These are phyloP conservation scores for Rhea americana DNA, from an alignment of 2,113 vertebrate genomes.

Conservation along the genomic window DNA sequence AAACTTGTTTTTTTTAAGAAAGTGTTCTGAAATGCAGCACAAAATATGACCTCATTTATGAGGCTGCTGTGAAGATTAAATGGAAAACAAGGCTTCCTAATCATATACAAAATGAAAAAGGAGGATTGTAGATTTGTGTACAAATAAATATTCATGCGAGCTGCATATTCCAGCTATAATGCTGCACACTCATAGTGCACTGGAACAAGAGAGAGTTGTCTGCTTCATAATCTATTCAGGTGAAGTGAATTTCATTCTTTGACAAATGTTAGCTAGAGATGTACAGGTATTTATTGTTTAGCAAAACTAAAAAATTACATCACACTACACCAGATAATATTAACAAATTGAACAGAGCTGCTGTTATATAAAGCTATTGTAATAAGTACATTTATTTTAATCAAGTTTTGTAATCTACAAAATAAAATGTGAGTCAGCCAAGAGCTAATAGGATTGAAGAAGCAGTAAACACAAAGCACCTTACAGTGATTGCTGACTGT, in stretches of 20 bases:
- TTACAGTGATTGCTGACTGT: not conserved
- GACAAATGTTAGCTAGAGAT: not conserved
- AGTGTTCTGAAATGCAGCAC: not conserved
- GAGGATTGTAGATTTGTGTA: not conserved
- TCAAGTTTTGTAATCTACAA: not conserved
- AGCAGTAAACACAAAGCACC: not conserved
- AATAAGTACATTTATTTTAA: not conserved
- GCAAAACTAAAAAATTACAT: not conserved
- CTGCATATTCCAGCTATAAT: not conserved
- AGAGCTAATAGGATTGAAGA: not conserved
- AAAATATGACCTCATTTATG: not conserved
- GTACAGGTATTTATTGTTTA: not conserved
- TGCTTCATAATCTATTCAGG: not conserved
- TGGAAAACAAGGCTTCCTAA: not conserved
- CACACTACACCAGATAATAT: not conserved
- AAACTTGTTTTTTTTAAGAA: not conserved
- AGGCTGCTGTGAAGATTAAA: not conserved
- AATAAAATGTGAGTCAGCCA: not conserved
- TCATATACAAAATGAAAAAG: not conserved
- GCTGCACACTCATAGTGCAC: not conserved
- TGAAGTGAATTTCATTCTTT: not conserved
- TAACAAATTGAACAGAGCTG: not conserved
- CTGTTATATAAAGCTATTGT: not conserved
- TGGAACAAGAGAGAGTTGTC: not conserved
- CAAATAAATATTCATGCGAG: not conserved